Evolutionary conservation across 2,888 invertebrate genomes (phyloP).

Genomic region (Mythimna vitellina): DNA sequence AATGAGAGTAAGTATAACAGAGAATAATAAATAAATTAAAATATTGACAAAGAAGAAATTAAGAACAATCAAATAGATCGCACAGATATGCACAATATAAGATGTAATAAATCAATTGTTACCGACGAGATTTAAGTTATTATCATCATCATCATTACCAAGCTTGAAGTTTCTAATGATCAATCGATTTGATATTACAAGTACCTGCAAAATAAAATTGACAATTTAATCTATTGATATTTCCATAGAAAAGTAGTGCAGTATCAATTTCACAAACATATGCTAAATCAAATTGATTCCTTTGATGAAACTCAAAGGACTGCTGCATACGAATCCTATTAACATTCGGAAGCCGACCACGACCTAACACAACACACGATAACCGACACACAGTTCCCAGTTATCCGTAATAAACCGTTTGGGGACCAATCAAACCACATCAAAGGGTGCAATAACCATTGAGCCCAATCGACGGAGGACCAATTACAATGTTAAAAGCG

Average conservation of each 20-base stretch:
- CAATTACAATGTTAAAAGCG: constrained; percentile 87
- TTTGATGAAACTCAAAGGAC: constrained; percentile 1
- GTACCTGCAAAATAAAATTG: neutral
- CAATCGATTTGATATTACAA: neutral
- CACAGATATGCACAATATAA: too few species aligned
- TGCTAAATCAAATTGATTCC: neutral
- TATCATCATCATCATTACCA: neutral
- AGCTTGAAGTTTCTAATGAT: neutral
- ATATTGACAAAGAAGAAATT: neutral
- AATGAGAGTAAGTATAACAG: neutral
- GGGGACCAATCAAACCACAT: constrained; percentile 84
- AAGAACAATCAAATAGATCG: neutral
- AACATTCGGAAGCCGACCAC: constrained; percentile 56
- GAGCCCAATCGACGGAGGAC: constrained; percentile 81
- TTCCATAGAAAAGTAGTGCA: neutral
- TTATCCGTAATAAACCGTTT: constrained; percentile 69
- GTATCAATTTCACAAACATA: neutral
- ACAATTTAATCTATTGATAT: neutral
- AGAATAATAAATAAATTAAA: neutral
- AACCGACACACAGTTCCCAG: constrained; percentile 59
- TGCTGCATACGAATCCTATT: constrained; percentile 46
- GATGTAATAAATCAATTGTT: too few species aligned
- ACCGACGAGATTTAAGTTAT: too few species aligned
- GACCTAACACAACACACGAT: constrained; percentile 71
- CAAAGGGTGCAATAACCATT: constrained; percentile 81